Evolutionary conservation across 1,140 invertebrate species (phyloP), one percentile per base, ranked within the genome.

Genomic region (Drosophila sproati): DNA sequence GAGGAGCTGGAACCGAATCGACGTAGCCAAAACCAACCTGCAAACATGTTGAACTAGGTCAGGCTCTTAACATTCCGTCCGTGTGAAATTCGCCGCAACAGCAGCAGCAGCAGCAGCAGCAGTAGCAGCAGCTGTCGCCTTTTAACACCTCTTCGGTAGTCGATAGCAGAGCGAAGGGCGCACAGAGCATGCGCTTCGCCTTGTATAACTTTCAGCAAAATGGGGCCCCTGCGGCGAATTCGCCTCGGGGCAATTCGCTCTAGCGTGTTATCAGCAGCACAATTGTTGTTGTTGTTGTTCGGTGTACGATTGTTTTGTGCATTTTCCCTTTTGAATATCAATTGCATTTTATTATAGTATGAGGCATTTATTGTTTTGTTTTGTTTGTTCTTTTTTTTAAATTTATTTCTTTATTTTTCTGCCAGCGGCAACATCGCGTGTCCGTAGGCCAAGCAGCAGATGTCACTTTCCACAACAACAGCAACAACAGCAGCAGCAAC

Each of bases 281-380:
- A 76, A 45, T 60, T 60, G 20, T 57, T 50, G 45, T 50, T 20
- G 48, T 50, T 45, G 52, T 57, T 63, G 67, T 47, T 47, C 29
- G 50, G 57, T 66, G 45, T 62, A 48, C 64, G 64, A 61, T 74
- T 80, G 73, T 70, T 64, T 55, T 47, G 74, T 73, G 74, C 76
- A 87, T 79, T 82, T 87, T 87, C 71, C 66, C 82, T 82, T 87
- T 87, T 88, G 83, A 78, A 88, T 88, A 87, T 88, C 82, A 87
- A 82, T 87, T 87, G 79, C 79, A 87, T 82, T 88, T 73, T 81
- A 72, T 71, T 73, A 68, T 73, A 77, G 39, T 43, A n/a, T 88
- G 71, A 31, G 71, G 48, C 59, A 73, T 69, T 78, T 76, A 62
- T 79, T 80, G 77, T 57, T 77, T 73, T 62, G 71, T 81, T 86